A percentile compares a stretch with the other conserved stretches of the same genome.
phyloP scores from a whole-genome alignment of 1,140 invertebrate genomes.

The Nomia melanderi region DNA sequence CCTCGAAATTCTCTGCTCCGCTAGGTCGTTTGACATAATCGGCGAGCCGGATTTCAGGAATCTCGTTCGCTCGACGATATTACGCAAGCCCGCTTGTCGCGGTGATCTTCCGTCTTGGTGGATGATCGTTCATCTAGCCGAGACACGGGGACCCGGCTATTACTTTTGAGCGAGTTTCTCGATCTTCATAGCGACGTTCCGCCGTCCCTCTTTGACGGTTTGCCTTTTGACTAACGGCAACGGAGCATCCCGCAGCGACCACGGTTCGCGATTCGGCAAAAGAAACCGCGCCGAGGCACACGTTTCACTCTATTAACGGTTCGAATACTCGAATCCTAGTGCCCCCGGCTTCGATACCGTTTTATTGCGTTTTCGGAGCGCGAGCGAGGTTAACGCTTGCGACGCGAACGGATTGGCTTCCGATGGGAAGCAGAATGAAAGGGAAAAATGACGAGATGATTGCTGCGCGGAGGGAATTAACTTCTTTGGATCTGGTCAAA shows the following conservation, averaged over 20 bases:
- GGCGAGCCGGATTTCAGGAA: slow-evolving; percentile 43
- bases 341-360: no score
- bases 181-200: slow-evolving; percentile 12
- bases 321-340: no score
- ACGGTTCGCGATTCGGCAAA: background rate
- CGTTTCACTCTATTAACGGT: background rate
- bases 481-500: no score
- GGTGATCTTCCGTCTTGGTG: slow-evolving; percentile 34
- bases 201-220: slow-evolving; percentile 24
- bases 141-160: slow-evolving; percentile 15
- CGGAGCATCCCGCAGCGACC: background rate
- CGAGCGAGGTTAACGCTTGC: no score
- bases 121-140: slow-evolving; percentile 34
- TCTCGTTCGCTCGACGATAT: slow-evolving; percentile 33
- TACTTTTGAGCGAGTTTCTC: slow-evolving; percentile 43
- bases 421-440: no score
- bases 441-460: no score
- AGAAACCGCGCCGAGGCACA: background rate
- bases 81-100: slow-evolving; percentile 30
- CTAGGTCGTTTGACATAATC: slow-evolving; percentile 47
- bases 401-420: no score
- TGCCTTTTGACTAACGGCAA: slow-evolving; percentile 19
- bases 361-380: no score
- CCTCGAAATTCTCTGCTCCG: background rate
- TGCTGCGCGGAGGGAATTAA: no score